Base-by-base conservation (phyloP, 1,140 invertebrate genomes). In the Trigoniulus corallinus region DNA sequence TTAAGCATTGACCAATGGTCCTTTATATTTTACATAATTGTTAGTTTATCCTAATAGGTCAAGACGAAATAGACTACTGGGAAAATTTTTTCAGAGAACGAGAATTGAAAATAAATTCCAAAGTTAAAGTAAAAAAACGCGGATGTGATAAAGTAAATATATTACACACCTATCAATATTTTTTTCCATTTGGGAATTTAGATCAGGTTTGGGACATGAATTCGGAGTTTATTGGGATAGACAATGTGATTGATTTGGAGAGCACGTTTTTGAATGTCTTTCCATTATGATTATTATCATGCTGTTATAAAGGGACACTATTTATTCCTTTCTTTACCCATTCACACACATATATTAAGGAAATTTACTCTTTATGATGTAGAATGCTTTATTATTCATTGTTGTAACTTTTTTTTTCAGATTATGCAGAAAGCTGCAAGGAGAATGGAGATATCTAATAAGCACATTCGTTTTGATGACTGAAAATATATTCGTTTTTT, bases 401-500 rank as follows among this genome's bases (percentile, higher is more conserved):
- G 7, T 7, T 20, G 7, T 21, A 21, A 10, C 21, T 21, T 44
- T 12, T 24, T 21, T 24, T 24, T 18, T 7, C 21, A 44, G 42
- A 24, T 44, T 7, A 21, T 44, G 4, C 18, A 12, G 4, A 44
- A 44, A 44, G 42, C 42, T 21, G 42, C 12, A 7, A 20, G 18
- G 18, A 18, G 12, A 7, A 7, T 44, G 12, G 12, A 44, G 4
- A 20, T 21, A 24, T 21, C 18, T 20, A 44, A 24, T 7, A 44
- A 4, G 24, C 42, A 44, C 21, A 44, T 44, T 44, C 42, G 42
- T 10, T 44, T 44, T 44, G 42, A 44, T 44, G 42, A 44, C 12
- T 44, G 21, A 24, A 44, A 10, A 21, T 21, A 10, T 44, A 20
- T 13, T 39, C 37, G 37, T 13, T 39, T 18, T 13, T 39, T 39